Base-by-base conservation (phyloP, 2,888 invertebrate genomes). In the Dolichopus griseipennis region DNA sequence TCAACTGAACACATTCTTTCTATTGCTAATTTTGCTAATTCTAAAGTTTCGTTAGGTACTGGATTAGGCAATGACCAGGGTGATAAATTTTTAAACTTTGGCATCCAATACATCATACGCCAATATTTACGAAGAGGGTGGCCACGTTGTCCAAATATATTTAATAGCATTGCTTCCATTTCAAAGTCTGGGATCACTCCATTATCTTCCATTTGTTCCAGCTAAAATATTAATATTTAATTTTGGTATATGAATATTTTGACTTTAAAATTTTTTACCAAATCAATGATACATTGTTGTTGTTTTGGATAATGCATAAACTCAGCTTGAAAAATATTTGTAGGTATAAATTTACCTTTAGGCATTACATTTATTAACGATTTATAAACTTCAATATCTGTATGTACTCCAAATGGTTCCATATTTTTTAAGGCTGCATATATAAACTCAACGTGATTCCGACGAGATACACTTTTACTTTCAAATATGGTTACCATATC, bases 281-380 rank as follows among this genome's bases (percentile, higher is more conserved):
- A 78, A 78, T 92, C 92, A n/a, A 96, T 87, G 61, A 91, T 91
- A 81, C 95, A 94, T 71, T 95, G 90, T 76, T 99, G 98, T 76
- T 99, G 98, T 78, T 93, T 93, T 0, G 97, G 96, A 83, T 92
- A 97, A 79, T 97, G 95, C 87, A 91, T 87, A 75, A 96, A 92
- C 80, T 95, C 94, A 0, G 90, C 87, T 84, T 97, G 93, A 80
- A 93, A 88, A 64, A 89, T 82, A 78, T 92, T 95, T 52, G 82
- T 82, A 0, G 98, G 89, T 72, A 97, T 87, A 82, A 95, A 90
- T 79, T 87, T 91, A 64, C 94, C 93, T 81, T 95, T 92, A 0
- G 96, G 95, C 78, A 97, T 84, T 62, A 96, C 86, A 77, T 95
- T 88, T 61, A 97, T 82, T 66, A 97, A 76, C 22, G 88, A 85